A percentile compares a stretch with the other conserved stretches of the same genome.
Conservation (phyloP, 2,113 vertebrate genomes). For the Microtus montanus region DNA sequence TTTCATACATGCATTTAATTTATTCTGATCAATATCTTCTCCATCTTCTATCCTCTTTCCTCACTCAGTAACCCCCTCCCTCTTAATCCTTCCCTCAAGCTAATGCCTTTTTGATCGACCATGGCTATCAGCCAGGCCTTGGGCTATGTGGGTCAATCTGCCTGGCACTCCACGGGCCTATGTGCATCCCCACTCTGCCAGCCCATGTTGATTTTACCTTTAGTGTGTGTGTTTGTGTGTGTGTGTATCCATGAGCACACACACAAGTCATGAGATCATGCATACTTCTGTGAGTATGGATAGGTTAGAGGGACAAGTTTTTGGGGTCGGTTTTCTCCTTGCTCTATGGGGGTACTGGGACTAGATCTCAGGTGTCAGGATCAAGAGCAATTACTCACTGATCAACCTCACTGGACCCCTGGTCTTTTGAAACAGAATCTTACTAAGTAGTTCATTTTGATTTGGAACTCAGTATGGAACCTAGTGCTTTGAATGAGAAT, state of each 20-base stretch:
- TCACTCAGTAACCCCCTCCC: too few relatives aligned
- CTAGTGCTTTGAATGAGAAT: neutral
- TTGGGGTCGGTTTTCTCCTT: neutral
- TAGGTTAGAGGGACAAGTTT: neutral
- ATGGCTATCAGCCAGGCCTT: neutral
- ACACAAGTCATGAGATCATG: neutral
- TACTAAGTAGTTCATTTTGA: neutral
- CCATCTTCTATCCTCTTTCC: neutral
- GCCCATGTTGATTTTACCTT: neutral
- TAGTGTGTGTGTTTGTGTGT: neutral
- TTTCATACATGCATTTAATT: neutral
- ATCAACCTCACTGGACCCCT: neutral
- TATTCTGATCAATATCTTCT: neutral
- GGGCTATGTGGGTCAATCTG: neutral
- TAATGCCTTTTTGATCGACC: neutral
- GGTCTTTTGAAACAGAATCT: neutral
- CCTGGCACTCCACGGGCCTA: neutral
- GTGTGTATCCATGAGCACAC: neutral
- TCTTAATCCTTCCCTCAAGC: neutral
- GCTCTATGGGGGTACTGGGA: neutral
- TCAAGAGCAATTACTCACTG: neutral
- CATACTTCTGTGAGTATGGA: neutral
- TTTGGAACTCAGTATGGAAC: neutral
- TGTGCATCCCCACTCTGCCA: neutral
- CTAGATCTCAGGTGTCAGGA: neutral